Conservation (phyloP, 2,888 invertebrate genomes). For the Cosmia trapezina region DNA sequence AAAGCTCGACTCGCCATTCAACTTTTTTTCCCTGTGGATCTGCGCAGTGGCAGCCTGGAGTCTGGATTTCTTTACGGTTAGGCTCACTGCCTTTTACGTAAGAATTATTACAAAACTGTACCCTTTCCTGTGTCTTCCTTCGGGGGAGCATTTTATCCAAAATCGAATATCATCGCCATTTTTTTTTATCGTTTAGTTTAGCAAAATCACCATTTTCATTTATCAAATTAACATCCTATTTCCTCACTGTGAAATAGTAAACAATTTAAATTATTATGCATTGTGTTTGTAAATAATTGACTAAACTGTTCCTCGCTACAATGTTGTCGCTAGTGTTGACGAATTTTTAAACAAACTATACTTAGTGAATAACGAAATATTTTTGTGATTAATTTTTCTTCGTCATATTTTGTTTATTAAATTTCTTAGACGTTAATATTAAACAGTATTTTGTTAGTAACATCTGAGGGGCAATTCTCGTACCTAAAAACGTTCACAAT, state of each 20-base stretch:
- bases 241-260: slow-evolving; percentile 34
- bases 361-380: slow-evolving; percentile 62
- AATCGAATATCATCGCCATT: not conserved
- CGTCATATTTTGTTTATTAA: slow-evolving; percentile 37
- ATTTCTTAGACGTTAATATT: not conserved
- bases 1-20: no score
- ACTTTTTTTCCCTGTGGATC: no score
- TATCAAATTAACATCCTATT: slow-evolving; percentile 27
- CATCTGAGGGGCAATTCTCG: no score
- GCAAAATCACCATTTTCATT: not conserved
- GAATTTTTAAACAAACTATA: slow-evolving; percentile 62
- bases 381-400: slow-evolving; percentile 54
- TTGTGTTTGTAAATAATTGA: slow-evolving; percentile 55
- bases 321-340: slow-evolving; percentile 42
- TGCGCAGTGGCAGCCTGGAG: no score
- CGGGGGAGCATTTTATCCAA: not conserved
- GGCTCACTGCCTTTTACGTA: no score
- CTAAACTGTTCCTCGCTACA: slow-evolving; percentile 55
- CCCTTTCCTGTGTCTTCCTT: no score
- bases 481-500: no score
- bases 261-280: slow-evolving; percentile 43
- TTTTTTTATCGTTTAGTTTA: not conserved
- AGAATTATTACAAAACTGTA: no score
- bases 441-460: not conserved
- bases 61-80: not conserved